These are phyloP conservation scores for Cryptocephalus moraei DNA, from an alignment of 2,888 invertebrate species.

Conservation along the genomic window DNA sequence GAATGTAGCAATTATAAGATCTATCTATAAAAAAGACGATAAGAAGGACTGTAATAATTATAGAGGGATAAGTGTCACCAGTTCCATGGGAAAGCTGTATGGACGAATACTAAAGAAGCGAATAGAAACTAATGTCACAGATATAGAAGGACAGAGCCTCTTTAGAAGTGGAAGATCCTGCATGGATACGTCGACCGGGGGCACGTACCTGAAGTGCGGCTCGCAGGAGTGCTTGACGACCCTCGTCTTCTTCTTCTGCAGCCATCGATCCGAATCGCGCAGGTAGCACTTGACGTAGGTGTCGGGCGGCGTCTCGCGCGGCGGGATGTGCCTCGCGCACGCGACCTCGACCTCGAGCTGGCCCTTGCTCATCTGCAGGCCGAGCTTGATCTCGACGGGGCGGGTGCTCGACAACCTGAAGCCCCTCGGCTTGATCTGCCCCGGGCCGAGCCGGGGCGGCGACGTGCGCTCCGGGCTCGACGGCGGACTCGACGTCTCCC, in stretches of 20 bases:
- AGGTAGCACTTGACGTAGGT: slow-evolving; percentile 92
- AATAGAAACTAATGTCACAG: too few species aligned
- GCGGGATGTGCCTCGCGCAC: slow-evolving; percentile 57
- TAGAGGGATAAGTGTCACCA: too few species aligned
- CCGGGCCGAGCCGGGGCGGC: slow-evolving; percentile 59
- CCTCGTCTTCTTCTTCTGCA: slow-evolving; percentile 86
- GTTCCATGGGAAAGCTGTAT: too few species aligned
- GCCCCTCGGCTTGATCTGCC: slow-evolving; percentile 68
- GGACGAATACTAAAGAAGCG: too few species aligned
- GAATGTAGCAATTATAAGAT: too few species aligned
- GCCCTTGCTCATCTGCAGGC: slow-evolving; percentile 83
- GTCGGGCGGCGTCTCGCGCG: slow-evolving; percentile 66
- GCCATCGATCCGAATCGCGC: slow-evolving; percentile 77
- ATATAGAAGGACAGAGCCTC: too few species aligned
- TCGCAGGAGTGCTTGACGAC: slow-evolving; percentile 72
- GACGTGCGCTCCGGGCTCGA: slow-evolving; percentile 44
- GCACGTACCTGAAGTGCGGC: slow-evolving; percentile 55
- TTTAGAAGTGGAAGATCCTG: too few species aligned
- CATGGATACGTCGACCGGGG: too few species aligned
- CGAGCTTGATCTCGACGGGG: slow-evolving; percentile 76
- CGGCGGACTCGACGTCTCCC: slow-evolving; percentile 45
- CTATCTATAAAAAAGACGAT: too few species aligned
- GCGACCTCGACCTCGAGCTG: slow-evolving; percentile 82
- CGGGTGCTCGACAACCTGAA: slow-evolving; percentile 52
- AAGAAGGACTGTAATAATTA: too few species aligned